phyloP scores from a whole-genome alignment of 1,140 invertebrate species.

The Drosophila mauritiana region DNA sequence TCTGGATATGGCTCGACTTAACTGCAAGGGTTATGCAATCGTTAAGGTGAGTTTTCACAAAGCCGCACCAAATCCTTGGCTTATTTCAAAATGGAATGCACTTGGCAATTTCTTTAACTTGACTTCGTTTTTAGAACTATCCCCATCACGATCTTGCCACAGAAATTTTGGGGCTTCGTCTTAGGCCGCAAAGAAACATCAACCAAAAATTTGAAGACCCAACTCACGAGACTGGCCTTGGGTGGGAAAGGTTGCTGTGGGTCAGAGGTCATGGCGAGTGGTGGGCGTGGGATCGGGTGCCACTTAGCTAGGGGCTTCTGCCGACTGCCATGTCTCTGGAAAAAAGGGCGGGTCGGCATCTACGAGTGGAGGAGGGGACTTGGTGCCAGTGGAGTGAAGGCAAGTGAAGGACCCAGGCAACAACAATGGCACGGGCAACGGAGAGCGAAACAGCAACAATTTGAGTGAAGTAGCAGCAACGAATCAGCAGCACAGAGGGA shows the following conservation, averaged over 20 bases:
- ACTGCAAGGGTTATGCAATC: too few relatives aligned
- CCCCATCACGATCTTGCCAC: not conserved
- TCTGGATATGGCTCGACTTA: too few relatives aligned
- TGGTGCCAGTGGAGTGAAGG: conserved; percentile 20
- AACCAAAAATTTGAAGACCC: conserved; percentile 31
- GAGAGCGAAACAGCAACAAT: conserved; percentile 59
- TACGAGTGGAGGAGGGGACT: conserved; percentile 21
- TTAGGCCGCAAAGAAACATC: not conserved
- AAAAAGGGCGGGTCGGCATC: conserved; percentile 68
- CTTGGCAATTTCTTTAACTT: too few relatives aligned
- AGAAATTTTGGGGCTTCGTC: conserved; percentile 1
- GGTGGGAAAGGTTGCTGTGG: too few relatives aligned
- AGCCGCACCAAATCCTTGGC: too few relatives aligned
- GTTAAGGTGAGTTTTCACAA: too few relatives aligned
- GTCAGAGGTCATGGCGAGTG: not conserved
- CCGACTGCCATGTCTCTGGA: conserved; percentile 9
- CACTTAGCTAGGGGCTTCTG: conserved; percentile 32
- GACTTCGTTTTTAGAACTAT: not conserved
- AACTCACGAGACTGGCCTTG: not conserved
- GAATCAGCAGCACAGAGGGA: conserved; percentile 66
- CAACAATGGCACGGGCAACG: conserved; percentile 35
- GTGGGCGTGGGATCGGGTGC: conserved; percentile 19
- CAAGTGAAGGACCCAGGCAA: conserved; percentile 23
- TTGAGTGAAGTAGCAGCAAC: conserved; percentile 39
- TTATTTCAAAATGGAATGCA: too few relatives aligned